Conservation (phyloP, 2,113 vertebrate genomes). For the Nansenia antarctica region DNA sequence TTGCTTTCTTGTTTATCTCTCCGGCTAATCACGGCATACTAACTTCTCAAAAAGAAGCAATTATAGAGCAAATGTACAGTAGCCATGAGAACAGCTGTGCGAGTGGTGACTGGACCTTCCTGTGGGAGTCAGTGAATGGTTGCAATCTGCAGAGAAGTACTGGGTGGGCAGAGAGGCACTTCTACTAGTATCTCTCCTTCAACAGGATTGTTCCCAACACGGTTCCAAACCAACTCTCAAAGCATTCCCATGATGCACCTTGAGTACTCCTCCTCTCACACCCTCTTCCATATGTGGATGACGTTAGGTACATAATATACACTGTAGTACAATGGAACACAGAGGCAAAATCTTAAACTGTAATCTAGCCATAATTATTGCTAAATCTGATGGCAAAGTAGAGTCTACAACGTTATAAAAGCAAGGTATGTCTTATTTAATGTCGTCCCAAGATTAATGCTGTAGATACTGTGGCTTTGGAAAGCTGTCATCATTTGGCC, state of each 20-base stretch:
- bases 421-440: neutral
- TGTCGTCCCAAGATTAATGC: neutral
- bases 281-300: neutral
- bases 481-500: neutral
- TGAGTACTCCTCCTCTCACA: neutral
- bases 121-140: constrained; percentile 20
- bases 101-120: constrained; percentile 30
- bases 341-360: neutral
- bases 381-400: neutral
- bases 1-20: constrained; percentile 25
- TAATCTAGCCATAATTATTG: neutral
- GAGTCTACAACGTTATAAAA: neutral
- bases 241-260: too few species aligned
- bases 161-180: neutral
- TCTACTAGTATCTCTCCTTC: neutral
- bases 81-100: constrained; percentile 26
- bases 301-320: neutral
- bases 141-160: neutral
- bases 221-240: too few species aligned
- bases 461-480: neutral
- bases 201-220: too few species aligned
- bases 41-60: constrained; percentile 37
- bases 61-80: constrained; percentile 32
- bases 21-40: constrained; percentile 35
- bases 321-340: neutral